Base-by-base conservation (phyloP, 2,113 vertebrate species). In the Hypocryptadius cinnamomeus region DNA sequence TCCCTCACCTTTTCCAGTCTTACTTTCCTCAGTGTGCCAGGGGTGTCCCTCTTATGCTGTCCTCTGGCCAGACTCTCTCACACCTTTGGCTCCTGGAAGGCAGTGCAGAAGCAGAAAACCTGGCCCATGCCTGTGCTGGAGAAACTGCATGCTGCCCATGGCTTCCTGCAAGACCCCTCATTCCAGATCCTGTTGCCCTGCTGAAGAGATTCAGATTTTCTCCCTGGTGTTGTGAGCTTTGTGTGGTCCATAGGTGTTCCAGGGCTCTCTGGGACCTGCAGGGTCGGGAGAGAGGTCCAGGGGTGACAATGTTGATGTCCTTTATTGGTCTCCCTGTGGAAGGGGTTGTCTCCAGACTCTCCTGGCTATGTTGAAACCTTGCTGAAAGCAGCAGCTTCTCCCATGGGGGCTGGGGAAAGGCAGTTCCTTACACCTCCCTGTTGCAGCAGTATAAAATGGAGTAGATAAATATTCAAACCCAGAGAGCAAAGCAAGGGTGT, bases 261-360 rank as follows among this genome's bases (percentile, higher is more conserved):
- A 65, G 17, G 40, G 54, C 35, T 85, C 33, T 18, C 76, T 35
- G 21, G 24, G 66, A 39, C 17, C 27, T 47, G 21, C 50, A 66
- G n/a, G 11, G n/a, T 4, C 3, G 0, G 56, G 24, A 40, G 5
- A 24, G 6, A 57, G 65, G n/a, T 15, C 50, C 63, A 0, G 2
- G 9, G 24, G 14, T 85, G 51, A 48, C 39, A 33, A 5, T 33
- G 4, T 0, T 33, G 73, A 11, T 39, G 19, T 8, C 51, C 51
- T 48, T 63, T 7, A 19, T 4, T n/a, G 42, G 35, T 66, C 8
- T 85, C 31, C 19, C 10, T 13, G 39, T 27, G 33, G 31, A 48
- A 72, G 28, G 23, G 14, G 3, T 1, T 40, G 40, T 53, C 45
- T 65, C 37, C 51, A 61, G 70, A 11, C 28, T 44, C 31, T 69